Percentiles rank a stretch among this genome's conserved stretches.
Conservation (phyloP, 1,140 invertebrate genomes). For the Diprion similis region DNA sequence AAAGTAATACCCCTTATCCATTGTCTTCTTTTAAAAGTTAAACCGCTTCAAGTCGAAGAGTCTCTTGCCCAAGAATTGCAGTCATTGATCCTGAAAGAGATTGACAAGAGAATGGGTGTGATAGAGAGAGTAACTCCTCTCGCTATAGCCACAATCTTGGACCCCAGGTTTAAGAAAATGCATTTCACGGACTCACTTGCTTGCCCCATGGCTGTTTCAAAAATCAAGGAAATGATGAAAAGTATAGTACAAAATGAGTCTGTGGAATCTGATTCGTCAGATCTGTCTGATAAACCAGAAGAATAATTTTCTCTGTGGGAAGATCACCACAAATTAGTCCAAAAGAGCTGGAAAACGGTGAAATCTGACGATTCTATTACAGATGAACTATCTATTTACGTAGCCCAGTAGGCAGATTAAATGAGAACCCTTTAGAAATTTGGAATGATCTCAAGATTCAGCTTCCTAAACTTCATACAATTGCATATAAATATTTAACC, state of each 20-base stretch:
- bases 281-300: not conserved
- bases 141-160: constrained; percentile 31
- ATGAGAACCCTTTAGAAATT: constrained; percentile 48
- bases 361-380: not conserved
- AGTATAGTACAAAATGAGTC: constrained; percentile 29
- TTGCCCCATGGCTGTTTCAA: constrained; percentile 35
- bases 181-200: constrained; percentile 32
- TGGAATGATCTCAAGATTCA: constrained; percentile 47
- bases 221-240: constrained; percentile 30
- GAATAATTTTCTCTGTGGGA: not conserved
- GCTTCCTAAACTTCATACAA: constrained; percentile 42
- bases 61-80: constrained; percentile 27
- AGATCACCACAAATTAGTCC: not conserved
- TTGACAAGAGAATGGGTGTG: constrained; percentile 38
- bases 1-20: constrained; percentile 53
- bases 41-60: constrained; percentile 29
- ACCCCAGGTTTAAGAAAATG: constrained; percentile 40
- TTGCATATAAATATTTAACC: constrained; percentile 45
- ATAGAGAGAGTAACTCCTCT: constrained; percentile 31
- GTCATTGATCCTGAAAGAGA: constrained; percentile 26
- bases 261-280: not conserved
- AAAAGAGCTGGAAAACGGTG: not conserved
- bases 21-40: constrained; percentile 46
- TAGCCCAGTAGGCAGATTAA: constrained; percentile 33
- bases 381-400: constrained; percentile 21